Conservation (phyloP, 1,140 invertebrate species). For the Lepeophtheirus salmonis region DNA sequence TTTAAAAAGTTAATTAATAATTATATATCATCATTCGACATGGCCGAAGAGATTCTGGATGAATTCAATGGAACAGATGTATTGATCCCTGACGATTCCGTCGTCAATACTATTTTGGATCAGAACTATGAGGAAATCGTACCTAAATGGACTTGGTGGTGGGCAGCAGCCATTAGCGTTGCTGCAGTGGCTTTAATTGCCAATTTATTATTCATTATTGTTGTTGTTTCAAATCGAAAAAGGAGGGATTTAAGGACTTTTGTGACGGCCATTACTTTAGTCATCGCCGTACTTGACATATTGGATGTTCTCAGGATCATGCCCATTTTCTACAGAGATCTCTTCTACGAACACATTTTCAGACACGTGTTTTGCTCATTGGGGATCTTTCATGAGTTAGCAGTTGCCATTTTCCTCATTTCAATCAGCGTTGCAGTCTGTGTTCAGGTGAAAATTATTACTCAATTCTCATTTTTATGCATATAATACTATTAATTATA, state of each 20-base stretch:
- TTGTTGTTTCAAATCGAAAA: constrained; percentile 1
- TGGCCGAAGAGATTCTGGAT: no score
- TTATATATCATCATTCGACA: no score
- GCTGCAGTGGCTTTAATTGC: background rate
- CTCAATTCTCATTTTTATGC: background rate
- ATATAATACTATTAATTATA: background rate
- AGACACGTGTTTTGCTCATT: constrained; percentile 10
- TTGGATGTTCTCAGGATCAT: constrained; percentile 4
- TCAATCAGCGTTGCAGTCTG: constrained; percentile 7
- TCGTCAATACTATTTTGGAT: no score
- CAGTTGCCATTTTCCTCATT: constrained; percentile 11
- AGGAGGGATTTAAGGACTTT: background rate
- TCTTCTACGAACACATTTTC: constrained; percentile 9
- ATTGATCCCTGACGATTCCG: no score
- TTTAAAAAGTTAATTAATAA: no score
- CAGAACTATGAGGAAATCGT: constrained; percentile 8
- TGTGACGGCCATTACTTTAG: constrained; percentile 9
- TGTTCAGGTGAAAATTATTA: constrained; percentile 1
- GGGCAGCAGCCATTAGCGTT: background rate
- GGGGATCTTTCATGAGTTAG: constrained; percentile 15
- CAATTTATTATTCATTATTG: constrained; percentile 9
- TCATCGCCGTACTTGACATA: constrained; percentile 9
- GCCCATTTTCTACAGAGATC: background rate
- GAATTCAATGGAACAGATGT: no score
- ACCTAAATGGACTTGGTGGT: constrained; percentile 8